These are phyloP conservation scores for Rhopilema esculentum DNA, from an alignment of 30 jellyfish, hydroid and myxozoan species.

Conservation along the genomic window DNA sequence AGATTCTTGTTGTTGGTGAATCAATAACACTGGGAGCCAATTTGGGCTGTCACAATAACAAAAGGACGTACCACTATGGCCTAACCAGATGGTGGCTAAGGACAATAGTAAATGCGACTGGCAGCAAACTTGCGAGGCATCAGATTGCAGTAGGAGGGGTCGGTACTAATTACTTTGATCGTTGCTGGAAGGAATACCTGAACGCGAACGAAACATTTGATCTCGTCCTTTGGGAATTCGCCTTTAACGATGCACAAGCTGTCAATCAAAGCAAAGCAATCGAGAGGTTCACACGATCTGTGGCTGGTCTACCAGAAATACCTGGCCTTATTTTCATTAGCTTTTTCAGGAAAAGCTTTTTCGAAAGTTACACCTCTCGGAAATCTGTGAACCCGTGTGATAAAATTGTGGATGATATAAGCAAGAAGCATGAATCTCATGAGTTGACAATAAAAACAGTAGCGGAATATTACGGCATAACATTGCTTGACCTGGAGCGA, in stretches of 20 bases:
- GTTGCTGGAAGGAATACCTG: conserved; percentile 92
- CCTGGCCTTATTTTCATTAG: conserved; percentile 74
- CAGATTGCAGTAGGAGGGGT: conserved; percentile 97
- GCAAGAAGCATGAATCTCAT: conserved; percentile 33
- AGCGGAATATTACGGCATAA: conserved; percentile 69
- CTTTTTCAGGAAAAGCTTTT: conserved; percentile 67
- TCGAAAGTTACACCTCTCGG: conserved; percentile 37
- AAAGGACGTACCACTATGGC: conserved; percentile 78
- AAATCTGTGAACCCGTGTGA: conserved; percentile 48
- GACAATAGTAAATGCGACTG: conserved; percentile 77
- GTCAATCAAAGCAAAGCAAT: conserved; percentile 50
- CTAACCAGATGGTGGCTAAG: conserved; percentile 91
- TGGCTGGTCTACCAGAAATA: conserved; percentile 17
- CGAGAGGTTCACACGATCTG: conserved; percentile 73
- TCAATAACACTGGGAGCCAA: conserved; percentile 93
- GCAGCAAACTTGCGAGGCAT: conserved; percentile 76
- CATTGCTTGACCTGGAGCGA: conserved; percentile 53
- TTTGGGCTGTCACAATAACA: conserved; percentile 83
- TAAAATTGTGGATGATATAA: conserved; percentile 8
- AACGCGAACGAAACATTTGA: conserved; percentile 76
- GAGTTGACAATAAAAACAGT: conserved; percentile 36
- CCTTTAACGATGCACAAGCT: conserved; percentile 80
- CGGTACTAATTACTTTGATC: conserved; percentile 79
- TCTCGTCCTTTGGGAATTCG: conserved; percentile 91
- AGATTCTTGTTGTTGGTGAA: conserved; percentile 78